A percentile compares a stretch with the other conserved stretches of the same genome.
phyloP scores from a whole-genome alignment of 2,888 invertebrate species.

The Celastrina argiolus region DNA sequence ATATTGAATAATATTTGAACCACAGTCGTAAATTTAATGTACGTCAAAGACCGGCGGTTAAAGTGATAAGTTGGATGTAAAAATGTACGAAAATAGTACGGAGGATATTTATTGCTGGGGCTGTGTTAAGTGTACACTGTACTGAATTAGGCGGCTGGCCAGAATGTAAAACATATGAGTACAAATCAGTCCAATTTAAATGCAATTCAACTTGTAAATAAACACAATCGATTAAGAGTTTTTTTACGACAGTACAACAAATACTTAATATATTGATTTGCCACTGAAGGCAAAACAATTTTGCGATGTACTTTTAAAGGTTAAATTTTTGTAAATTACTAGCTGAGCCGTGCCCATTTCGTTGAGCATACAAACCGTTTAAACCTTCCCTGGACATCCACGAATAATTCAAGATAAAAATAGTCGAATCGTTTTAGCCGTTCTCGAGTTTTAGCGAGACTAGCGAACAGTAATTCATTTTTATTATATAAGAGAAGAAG shows the following conservation, averaged over 20 bases:
- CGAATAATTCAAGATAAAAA: too few relatives aligned
- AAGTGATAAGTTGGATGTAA: conserved; percentile 38
- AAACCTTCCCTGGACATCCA: too few relatives aligned
- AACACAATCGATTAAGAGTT: background rate
- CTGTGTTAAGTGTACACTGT: conserved; percentile 52
- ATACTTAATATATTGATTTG: too few relatives aligned
- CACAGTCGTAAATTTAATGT: conserved; percentile 11
- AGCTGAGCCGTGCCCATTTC: too few relatives aligned
- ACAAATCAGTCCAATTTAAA: conserved; percentile 15
- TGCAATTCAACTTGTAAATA: background rate
- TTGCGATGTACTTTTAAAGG: too few relatives aligned
- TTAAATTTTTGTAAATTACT: too few relatives aligned
- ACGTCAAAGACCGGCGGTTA: conserved; percentile 18
- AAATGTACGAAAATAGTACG: conserved; percentile 53
- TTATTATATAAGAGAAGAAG: too few relatives aligned
- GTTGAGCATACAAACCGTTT: too few relatives aligned
- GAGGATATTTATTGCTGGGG: conserved; percentile 52
- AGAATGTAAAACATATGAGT: conserved; percentile 58
- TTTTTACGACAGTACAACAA: background rate
- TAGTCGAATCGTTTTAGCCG: too few relatives aligned
- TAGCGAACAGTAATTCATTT: too few relatives aligned
- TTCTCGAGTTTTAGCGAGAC: too few relatives aligned
- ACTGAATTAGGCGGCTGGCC: conserved; percentile 56
- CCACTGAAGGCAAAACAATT: too few relatives aligned
- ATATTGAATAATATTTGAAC: conserved; percentile 12